These are phyloP conservation scores for Koerneria pararmatus DNA, from an alignment of 2,888 invertebrate species.

Conservation along the genomic window DNA sequence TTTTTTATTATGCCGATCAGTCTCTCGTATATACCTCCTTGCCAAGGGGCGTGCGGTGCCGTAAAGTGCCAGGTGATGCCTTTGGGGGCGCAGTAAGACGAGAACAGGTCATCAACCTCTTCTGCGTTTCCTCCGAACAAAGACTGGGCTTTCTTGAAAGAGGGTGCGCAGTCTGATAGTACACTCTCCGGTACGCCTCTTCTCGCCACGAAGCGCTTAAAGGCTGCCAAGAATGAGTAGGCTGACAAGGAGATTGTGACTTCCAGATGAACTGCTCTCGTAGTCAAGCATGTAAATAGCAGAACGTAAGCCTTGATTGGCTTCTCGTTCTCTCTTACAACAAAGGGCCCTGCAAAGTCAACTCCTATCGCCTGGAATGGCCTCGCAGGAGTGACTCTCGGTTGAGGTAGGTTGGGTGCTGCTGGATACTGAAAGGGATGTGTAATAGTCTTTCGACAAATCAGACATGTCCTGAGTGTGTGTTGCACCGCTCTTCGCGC, in stretches of 20 bases:
- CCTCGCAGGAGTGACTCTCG: too few relatives aligned
- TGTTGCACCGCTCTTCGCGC: too few relatives aligned
- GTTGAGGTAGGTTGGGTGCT: too few relatives aligned
- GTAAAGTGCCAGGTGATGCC: slow-evolving; percentile 58
- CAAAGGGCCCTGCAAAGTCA: too few relatives aligned
- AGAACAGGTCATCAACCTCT: not conserved
- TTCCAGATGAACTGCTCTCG: slow-evolving; percentile 60
- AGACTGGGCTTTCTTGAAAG: slow-evolving; percentile 53
- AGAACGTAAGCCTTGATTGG: slow-evolving; percentile 51
- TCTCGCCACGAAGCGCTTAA: slow-evolving; percentile 57
- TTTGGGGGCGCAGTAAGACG: slow-evolving; percentile 4
- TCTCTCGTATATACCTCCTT: slow-evolving; percentile 63
- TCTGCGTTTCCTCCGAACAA: not conserved
- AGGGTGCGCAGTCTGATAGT: slow-evolving; percentile 60
- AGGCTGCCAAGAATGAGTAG: slow-evolving; percentile 48
- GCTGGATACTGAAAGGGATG: too few relatives aligned
- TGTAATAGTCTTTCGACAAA: too few relatives aligned
- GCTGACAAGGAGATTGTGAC: slow-evolving; percentile 51
- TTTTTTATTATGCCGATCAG: slow-evolving; percentile 50
- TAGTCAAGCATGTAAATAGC: slow-evolving; percentile 61
- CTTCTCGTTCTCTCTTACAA: too few relatives aligned
- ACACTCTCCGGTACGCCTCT: slow-evolving; percentile 52
- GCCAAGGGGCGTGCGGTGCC: slow-evolving; percentile 61
- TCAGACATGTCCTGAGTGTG: too few relatives aligned
- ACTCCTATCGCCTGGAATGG: too few relatives aligned